A percentile compares a stretch with the other conserved stretches of the same genome.
Conservation (phyloP, 1,140 invertebrate species). For the Sitobion miscanthi region DNA sequence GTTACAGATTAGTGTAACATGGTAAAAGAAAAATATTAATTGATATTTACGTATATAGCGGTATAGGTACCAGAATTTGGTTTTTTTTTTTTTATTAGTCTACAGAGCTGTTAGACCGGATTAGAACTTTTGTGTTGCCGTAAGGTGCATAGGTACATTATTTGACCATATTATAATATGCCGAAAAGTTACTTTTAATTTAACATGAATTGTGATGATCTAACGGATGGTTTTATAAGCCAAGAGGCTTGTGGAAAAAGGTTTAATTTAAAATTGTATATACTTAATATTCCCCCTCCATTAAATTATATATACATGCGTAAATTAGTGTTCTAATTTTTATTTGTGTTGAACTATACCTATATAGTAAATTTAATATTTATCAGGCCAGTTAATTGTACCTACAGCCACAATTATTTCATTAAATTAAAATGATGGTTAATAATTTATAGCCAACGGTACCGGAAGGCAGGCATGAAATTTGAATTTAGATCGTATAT, state of each 20-base stretch:
- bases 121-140: not conserved
- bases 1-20: too few species aligned
- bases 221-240: not conserved
- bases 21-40: too few species aligned
- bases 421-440: not conserved
- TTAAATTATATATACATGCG: not conserved
- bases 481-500: not conserved
- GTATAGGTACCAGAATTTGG: too few species aligned
- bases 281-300: not conserved
- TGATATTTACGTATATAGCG: too few species aligned
- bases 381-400: not conserved
- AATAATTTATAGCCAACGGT: not conserved
- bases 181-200: not conserved
- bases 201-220: not conserved
- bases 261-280: not conserved
- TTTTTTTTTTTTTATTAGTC: too few species aligned
- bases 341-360: not conserved
- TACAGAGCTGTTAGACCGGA: too few species aligned
- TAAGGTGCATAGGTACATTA: not conserved
- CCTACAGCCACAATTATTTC: not conserved
- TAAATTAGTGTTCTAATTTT: not conserved
- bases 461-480: constrained; percentile 5
- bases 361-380: not conserved
- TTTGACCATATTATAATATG: not conserved
- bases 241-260: not conserved